Evolutionary conservation across 2,797 vertebrate genomes (phyloP), one percentile per base, ranked within the genome.

Genomic region (Thunnus albacares): DNA sequence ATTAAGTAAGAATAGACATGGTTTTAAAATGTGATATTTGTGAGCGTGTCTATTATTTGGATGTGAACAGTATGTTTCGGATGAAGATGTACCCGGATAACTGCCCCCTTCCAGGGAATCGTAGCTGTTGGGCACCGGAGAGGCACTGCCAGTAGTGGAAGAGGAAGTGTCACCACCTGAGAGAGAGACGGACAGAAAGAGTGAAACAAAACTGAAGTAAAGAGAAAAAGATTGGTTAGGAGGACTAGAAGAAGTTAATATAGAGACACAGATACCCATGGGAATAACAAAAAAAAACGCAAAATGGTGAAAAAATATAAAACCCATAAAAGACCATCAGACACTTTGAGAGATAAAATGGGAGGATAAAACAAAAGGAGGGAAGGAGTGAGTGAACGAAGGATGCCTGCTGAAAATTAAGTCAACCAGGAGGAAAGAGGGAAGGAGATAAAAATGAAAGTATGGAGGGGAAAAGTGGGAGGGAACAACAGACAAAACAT

Each of bases 91-190:
- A 99, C 98, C 97, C 93, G 97, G 93, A 90, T 96, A 99, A 86
- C 93, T 95, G 86, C 97, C 98, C 33, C 97, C 98, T 93, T 99
- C 98, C 35, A 99, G 91, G 58, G 96, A 96, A 77, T 99, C 98
- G 0, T 97, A 99, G 89, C 96, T 98, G 94, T 96, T 97, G 85
- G 96, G 96, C 87, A 97, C 92, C 3, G 98, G 97, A 67, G 98
- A 98, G 7, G 97, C 97, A 61, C 97, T 99, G 91, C 97, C 98
- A 30, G 97, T 98, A 11, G 96, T 96, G 66, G 97, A 97, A 52
- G 98, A 99, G 3, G 98, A 99, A 18, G 96, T 97, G 88, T 98
- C 98, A 43, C 96, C 95, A 56, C 97, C 98, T 99, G 84, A 3
- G 11, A 88, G 17, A 73, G 38, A 38, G 38, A 77, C 18, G 69